Conservation (phyloP, 2,797 vertebrate genomes). For the Falco peregrinus region DNA sequence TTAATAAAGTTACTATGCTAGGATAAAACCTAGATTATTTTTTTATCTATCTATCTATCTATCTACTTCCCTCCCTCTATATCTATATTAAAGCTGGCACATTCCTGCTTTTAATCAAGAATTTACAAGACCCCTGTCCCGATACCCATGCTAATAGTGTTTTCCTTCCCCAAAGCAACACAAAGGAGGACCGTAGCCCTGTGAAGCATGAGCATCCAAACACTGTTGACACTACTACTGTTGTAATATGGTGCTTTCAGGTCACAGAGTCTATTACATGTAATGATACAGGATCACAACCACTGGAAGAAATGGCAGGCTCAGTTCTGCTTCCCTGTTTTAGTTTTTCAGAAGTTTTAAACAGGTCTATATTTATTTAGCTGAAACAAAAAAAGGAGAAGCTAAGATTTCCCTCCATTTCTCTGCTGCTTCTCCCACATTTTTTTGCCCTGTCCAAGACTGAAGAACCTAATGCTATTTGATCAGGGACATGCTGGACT, state of each 20-base stretch:
- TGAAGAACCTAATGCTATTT: neutral
- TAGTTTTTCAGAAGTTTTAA: neutral
- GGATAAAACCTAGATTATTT: neutral
- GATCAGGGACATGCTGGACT: rapidly evolving
- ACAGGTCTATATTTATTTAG: neutral
- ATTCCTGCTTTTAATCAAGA: neutral
- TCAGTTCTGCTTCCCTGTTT: neutral
- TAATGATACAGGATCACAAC: neutral
- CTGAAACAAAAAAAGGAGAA: rapidly evolving
- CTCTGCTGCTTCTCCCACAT: rapidly evolving
- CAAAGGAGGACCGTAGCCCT: neutral
- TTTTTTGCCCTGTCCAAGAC: neutral
- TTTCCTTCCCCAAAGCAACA: neutral
- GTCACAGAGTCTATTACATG: neutral
- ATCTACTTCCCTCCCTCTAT: too few relatives aligned
- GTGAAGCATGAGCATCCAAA: neutral
- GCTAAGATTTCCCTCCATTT: neutral
- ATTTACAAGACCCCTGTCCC: neutral
- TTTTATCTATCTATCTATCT: too few relatives aligned
- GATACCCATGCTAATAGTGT: neutral
- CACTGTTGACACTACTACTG: rapidly evolving
- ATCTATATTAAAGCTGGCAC: neutral
- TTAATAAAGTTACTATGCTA: neutral
- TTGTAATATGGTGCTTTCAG: neutral
- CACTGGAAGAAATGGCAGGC: neutral